Percentiles rank a stretch among this genome's conserved stretches.
Conservation (phyloP, 1,140 invertebrate genomes). For the Pseudachorutes palmiensis region DNA sequence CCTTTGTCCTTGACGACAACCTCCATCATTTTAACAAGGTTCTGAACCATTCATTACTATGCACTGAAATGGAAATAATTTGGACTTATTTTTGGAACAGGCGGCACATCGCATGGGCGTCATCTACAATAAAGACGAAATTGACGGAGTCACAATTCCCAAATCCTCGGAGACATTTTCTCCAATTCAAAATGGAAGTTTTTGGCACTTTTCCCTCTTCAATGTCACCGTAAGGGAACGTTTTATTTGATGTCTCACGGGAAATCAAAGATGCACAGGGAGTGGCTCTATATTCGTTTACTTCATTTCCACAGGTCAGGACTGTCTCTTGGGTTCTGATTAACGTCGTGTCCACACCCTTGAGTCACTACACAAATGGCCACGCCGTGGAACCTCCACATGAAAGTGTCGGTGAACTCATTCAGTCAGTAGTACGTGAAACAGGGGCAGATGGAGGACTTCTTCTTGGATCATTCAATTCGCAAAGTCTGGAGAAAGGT, state of each 20-base stretch:
- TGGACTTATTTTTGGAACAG: not conserved
- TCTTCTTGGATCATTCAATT: slow-evolving; percentile 34
- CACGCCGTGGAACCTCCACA: slow-evolving; percentile 23
- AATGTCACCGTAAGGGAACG: slow-evolving; percentile 24
- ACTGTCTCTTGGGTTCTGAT: slow-evolving; percentile 28
- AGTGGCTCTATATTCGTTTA: too few species aligned
- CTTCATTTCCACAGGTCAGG: slow-evolving; percentile 18
- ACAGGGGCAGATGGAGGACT: slow-evolving; percentile 26
- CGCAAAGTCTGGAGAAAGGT: slow-evolving; percentile 32
- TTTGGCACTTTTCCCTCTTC: slow-evolving; percentile 36
- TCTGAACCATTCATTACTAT: not conserved
- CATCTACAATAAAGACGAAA: slow-evolving; percentile 29
- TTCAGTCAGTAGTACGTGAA: slow-evolving; percentile 22
- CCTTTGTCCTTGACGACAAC: slow-evolving; percentile 40
- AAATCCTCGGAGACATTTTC: slow-evolving; percentile 23
- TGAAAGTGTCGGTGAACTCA: slow-evolving; percentile 19
- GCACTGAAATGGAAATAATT: not conserved
- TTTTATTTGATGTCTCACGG: slow-evolving; percentile 1
- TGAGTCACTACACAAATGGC: slow-evolving; percentile 23
- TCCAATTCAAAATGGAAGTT: slow-evolving; percentile 37
- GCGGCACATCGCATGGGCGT: slow-evolving; percentile 25
- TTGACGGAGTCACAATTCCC: slow-evolving; percentile 21
- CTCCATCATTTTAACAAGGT: slow-evolving; percentile 27
- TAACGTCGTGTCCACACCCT: slow-evolving; percentile 27
- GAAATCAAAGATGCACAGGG: not conserved